Percentiles rank a stretch among this genome's conserved stretches.
These are phyloP conservation scores for Troilus luridus DNA, from an alignment of 2,888 invertebrate species.

Conservation along the genomic window DNA sequence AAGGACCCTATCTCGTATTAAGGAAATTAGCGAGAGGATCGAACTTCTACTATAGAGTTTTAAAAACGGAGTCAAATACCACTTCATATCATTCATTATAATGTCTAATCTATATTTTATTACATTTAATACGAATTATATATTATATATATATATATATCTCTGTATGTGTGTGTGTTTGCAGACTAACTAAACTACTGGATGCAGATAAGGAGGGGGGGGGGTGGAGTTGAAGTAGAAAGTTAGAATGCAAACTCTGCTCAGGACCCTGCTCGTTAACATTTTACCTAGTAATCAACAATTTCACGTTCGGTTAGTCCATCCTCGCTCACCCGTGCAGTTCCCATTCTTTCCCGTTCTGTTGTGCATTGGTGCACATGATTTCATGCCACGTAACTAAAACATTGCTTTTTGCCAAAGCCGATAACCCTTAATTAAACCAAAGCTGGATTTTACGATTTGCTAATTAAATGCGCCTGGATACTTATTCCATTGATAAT, in stretches of 20 bases:
- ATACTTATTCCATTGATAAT: too few species aligned
- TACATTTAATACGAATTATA: background rate
- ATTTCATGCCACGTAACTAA: background rate
- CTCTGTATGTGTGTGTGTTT: too few species aligned
- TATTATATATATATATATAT: background rate
- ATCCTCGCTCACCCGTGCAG: background rate
- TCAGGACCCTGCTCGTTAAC: background rate
- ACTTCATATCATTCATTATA: too few species aligned
- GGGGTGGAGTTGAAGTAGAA: background rate
- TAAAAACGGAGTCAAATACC: too few species aligned
- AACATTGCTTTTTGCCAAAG: background rate
- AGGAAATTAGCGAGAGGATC: too few species aligned
- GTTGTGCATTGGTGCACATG: background rate
- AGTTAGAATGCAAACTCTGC: background rate
- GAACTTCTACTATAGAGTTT: too few species aligned
- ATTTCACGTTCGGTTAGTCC: conserved; percentile 12
- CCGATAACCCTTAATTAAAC: background rate
- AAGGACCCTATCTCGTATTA: too few species aligned
- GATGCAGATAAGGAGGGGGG: background rate
- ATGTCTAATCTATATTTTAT: too few species aligned
- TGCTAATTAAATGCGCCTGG: background rate
- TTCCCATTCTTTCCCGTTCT: background rate
- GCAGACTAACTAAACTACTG: background rate
- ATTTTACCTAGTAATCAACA: conserved; percentile 21
- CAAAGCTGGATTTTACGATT: background rate